phyloP scores from a whole-genome alignment of 2,888 invertebrate genomes.

The Zeuzera pyrina region DNA sequence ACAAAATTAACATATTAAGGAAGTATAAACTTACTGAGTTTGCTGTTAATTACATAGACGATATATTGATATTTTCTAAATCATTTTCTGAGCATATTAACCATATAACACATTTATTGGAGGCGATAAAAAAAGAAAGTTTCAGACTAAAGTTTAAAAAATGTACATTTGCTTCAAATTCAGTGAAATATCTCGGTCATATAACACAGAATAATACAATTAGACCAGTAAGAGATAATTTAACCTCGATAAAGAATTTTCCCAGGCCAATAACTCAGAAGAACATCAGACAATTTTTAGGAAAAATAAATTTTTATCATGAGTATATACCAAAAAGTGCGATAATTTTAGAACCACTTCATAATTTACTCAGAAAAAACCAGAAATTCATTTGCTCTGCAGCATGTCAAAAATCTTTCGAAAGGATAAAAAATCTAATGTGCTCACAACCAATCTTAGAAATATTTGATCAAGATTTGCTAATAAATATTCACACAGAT shows the following conservation, averaged over 20 bases:
- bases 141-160: not conserved
- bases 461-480: constrained; percentile 2
- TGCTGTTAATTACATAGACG: constrained; percentile 1
- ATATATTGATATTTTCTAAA: constrained; percentile 2
- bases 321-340: constrained; percentile 1
- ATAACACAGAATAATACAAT: not conserved
- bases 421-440: constrained; percentile 1
- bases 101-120: not conserved
- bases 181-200: not conserved
- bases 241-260: no score
- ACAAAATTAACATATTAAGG: no score
- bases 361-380: constrained; percentile 6
- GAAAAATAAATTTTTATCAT: constrained; percentile 2
- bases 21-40: constrained; percentile 4
- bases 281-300: not conserved
- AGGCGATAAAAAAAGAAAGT: not conserved
- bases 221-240: not conserved
- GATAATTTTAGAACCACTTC: not conserved
- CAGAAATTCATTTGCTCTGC: constrained; percentile 1
- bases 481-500: not conserved
- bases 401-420: constrained; percentile 2
- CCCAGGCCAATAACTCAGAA: not conserved
- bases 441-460: constrained; percentile 1
- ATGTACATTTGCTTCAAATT: not conserved
- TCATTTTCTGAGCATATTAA: constrained; percentile 10